These are phyloP conservation scores for Caenorhabditis sp. DNA, from an alignment of 2,888 invertebrate species.

Conservation along the genomic window DNA sequence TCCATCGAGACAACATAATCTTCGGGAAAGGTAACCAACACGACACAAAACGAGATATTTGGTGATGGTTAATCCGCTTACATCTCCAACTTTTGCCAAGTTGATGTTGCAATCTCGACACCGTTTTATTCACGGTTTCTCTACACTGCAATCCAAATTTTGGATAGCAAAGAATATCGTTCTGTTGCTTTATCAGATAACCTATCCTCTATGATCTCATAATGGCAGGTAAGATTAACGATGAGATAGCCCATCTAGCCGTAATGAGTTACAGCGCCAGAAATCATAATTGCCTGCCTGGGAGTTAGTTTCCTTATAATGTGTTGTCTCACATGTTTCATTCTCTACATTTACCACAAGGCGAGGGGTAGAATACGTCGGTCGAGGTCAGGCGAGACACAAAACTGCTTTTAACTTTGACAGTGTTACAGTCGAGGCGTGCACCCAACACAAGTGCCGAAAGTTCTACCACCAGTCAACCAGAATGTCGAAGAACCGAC, in stretches of 20 bases:
- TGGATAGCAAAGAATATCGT: background rate
- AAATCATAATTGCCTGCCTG: slow-evolving; percentile 62
- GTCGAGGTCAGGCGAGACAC: slow-evolving; percentile 36
- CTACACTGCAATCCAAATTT: background rate
- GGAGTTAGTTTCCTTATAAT: slow-evolving; percentile 42
- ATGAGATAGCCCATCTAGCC: background rate
- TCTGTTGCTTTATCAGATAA: background rate
- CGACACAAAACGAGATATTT: slow-evolving; percentile 32
- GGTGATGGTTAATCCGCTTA: slow-evolving; percentile 49
- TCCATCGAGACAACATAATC: slow-evolving; percentile 12
- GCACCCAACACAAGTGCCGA: slow-evolving; percentile 40
- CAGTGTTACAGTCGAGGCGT: slow-evolving; percentile 40
- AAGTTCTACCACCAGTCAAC: slow-evolving; percentile 17
- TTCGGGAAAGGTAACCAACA: slow-evolving; percentile 5
- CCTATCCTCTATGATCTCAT: slow-evolving; percentile 1
- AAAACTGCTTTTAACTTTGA: background rate
- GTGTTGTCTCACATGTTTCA: slow-evolving; percentile 50
- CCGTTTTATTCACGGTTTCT: slow-evolving; percentile 17
- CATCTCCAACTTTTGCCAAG: slow-evolving; percentile 30
- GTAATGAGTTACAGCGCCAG: slow-evolving; percentile 43
- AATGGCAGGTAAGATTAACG: slow-evolving; percentile 15
- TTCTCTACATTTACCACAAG: slow-evolving; percentile 54
- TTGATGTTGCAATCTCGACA: slow-evolving; percentile 45
- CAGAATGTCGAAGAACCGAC: slow-evolving; percentile 20
- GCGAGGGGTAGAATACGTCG: slow-evolving; percentile 44